Base-by-base conservation (phyloP, 2,113 vertebrate genomes). In the Melanostigma gelatinosum region DNA sequence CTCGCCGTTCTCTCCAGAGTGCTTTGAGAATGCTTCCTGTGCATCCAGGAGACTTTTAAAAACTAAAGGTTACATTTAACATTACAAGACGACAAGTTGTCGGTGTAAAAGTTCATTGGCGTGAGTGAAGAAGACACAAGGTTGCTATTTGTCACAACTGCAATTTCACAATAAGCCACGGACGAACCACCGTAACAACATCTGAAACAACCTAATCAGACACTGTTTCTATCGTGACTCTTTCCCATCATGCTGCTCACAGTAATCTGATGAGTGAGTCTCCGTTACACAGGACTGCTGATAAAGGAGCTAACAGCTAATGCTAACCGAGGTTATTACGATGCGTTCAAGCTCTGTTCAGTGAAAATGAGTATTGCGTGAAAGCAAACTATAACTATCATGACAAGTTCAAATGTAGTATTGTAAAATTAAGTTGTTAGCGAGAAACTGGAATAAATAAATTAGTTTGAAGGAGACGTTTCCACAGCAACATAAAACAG, bases 21-120 rank as follows among this genome's bases (percentile, higher is more conserved):
- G 42, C 75, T 63, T 42, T 69, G 38, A 77, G 68, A 82, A 84
- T 71, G 64, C 50, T 54, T 64, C 16, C 0, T 38, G 4, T 42
- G 61, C 29, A 65, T 74, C 5, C 24, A 15, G 38, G 62, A 62
- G 6, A 44, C 9, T 54, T 52, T 65, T 57, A 15, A 54, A 50
- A 9, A 68, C 9, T 50, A 15, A 50, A 38, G 42, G 4, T 18
- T n/a, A 66, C 62, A 48, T 46, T 34, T 12, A 15, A 46, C 44
- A 46, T 46, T 9, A 46, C 44, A 4, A 46, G 44, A 46, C 42
- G 16, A 46, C 15, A 46, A 32, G 32, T 32, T 15, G 44, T 11
- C 42, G 15, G 42, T 42, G 40, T 8, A 12, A 42, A 42, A 44
- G 12, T 44, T 46, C 44, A 12, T 57, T 10, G 27, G n/a, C 24